Percentiles rank a stretch among this genome's conserved stretches.
These are phyloP conservation scores for Ochlodes sylvanus DNA, from an alignment of 2,888 invertebrate species.

Conservation along the genomic window DNA sequence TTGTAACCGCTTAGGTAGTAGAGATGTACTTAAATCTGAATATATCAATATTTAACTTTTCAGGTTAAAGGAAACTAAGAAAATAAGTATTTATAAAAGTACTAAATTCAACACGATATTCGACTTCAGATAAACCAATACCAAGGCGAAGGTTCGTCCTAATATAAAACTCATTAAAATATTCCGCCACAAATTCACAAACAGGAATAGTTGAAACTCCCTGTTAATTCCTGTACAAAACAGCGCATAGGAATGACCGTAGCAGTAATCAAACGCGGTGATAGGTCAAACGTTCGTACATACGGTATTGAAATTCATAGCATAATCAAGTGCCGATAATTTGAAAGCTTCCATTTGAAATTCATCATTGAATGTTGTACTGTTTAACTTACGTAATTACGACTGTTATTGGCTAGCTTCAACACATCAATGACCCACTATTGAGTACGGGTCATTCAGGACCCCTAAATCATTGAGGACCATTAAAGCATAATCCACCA, in stretches of 20 bases:
- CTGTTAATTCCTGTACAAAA: slow-evolving; percentile 52
- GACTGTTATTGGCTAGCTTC: neutral
- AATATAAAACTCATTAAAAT: slow-evolving; percentile 49
- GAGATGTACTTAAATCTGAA: too few species aligned
- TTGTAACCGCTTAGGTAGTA: too few species aligned
- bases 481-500: too few species aligned
- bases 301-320: slow-evolving; percentile 52
- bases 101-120: too few species aligned
- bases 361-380: slow-evolving; percentile 4
- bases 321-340: slow-evolving; percentile 49
- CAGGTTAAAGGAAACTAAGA: too few species aligned
- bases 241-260: slow-evolving; percentile 44
- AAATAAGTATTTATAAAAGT: too few species aligned
- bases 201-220: slow-evolving; percentile 45
- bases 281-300: slow-evolving; percentile 54
- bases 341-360: slow-evolving; percentile 27
- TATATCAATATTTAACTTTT: too few species aligned
- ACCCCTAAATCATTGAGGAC: too few species aligned
- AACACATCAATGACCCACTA: too few species aligned
- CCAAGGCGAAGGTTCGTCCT: neutral
- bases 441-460: too few species aligned
- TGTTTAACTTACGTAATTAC: neutral
- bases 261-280: slow-evolving; percentile 67
- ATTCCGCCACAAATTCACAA: slow-evolving; percentile 49
- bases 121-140: too few species aligned